Percentiles rank a stretch among this genome's conserved stretches.
Conservation (phyloP, 2,113 vertebrate genomes). For the Lethenteron reissneri region DNA sequence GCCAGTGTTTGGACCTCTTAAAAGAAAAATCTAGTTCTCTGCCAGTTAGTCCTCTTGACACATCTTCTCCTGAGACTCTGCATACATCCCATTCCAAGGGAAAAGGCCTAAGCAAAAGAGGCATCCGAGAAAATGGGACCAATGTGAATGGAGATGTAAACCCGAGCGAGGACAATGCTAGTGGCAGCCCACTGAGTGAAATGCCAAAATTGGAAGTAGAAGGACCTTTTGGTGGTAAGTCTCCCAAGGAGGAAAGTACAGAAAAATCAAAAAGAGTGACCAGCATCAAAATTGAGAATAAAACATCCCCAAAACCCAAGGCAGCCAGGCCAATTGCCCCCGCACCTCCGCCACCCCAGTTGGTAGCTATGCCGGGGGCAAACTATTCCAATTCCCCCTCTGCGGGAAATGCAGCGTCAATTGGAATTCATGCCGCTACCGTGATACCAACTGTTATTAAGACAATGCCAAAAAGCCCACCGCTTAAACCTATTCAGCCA, state of each 20-base stretch:
- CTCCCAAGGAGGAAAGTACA: background rate
- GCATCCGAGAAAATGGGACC: background rate
- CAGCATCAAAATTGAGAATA: background rate
- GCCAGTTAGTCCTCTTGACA: background rate
- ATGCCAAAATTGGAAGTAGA: constrained; percentile 4
- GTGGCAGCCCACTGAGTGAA: background rate
- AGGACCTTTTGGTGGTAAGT: background rate
- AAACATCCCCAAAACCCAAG: constrained; percentile 27
- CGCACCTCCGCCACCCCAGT: constrained; percentile 41
- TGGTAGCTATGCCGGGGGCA: constrained; percentile 49
- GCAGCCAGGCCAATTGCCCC: constrained; percentile 54
- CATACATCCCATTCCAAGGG: background rate
- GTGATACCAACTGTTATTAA: constrained; percentile 43
- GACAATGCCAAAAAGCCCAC: constrained; percentile 71
- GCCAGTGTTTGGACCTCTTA: no score
- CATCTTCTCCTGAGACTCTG: background rate
- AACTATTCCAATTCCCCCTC: constrained; percentile 12
- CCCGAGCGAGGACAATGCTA: background rate
- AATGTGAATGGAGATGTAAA: constrained; percentile 1
- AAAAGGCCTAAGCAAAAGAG: background rate
- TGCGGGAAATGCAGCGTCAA: no score
- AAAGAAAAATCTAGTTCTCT: background rate
- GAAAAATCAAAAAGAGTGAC: constrained; percentile 1
- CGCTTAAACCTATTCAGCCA: constrained; percentile 75
- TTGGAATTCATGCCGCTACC: background rate